phyloP scores from a whole-genome alignment of 2,888 invertebrate genomes.

The Nomada fabriciana region DNA sequence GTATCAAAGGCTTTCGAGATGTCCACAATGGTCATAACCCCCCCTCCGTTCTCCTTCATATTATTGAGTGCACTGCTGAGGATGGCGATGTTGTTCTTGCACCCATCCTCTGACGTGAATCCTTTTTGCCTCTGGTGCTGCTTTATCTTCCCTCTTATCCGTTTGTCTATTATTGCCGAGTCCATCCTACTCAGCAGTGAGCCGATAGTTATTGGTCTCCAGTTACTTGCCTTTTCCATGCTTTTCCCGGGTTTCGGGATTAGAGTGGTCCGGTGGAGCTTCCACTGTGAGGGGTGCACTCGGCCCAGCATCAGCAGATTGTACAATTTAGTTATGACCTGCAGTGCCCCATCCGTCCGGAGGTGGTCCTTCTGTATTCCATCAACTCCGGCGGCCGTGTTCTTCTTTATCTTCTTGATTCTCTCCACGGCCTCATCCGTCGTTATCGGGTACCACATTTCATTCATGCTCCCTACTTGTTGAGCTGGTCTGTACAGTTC shows the following conservation, averaged over 20 bases:
- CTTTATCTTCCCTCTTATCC: conserved; percentile 55
- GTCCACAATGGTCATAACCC: background rate
- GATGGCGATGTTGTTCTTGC: background rate
- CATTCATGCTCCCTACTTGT: rapidly evolving
- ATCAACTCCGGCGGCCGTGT: conserved; percentile 68
- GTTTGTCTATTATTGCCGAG: conserved; percentile 74
- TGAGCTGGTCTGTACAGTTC: rapidly evolving
- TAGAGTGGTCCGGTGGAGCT: conserved; percentile 46
- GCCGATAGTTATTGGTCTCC: conserved; percentile 77
- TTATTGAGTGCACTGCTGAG: background rate
- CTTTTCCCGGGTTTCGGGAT: conserved; percentile 78
- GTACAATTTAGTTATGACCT: rapidly evolving
- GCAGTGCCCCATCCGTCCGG: background rate
- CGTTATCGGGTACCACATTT: background rate
- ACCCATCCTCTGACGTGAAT: background rate
- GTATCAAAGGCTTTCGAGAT: background rate
- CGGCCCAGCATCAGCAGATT: background rate
- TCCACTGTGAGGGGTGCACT: conserved; percentile 13
- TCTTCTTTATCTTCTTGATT: background rate
- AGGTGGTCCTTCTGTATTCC: conserved; percentile 56
- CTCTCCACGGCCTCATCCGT: background rate
- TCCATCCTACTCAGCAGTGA: conserved; percentile 75
- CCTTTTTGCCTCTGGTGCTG: background rate
- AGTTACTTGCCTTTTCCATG: conserved; percentile 29
- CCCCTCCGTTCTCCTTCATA: background rate